Evolutionary conservation across 2,888 invertebrate genomes (phyloP).

Genomic region (Noctua janthina): DNA sequence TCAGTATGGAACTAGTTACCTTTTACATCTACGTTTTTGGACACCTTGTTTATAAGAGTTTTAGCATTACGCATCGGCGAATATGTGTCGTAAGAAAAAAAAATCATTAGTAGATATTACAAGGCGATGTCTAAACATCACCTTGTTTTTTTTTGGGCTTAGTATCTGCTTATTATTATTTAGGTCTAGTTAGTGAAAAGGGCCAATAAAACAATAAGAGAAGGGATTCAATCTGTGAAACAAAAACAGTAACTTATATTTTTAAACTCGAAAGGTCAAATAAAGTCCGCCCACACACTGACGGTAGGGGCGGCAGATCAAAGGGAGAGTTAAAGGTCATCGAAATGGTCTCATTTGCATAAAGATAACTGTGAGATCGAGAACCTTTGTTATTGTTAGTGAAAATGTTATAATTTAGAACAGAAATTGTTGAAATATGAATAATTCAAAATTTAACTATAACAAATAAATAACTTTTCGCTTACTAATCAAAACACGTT

Average conservation of each 20-base stretch:
- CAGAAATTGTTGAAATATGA: not conserved
- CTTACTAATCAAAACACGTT: no score
- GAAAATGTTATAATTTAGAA: not conserved
- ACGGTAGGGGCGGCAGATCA: slow-evolving; percentile 33
- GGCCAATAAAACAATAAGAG: slow-evolving; percentile 14
- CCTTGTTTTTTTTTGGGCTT: not conserved
- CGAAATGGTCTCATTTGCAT: slow-evolving; percentile 43
- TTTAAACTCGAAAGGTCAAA: slow-evolving; percentile 52
- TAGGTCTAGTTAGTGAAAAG: not conserved
- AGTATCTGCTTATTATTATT: not conserved
- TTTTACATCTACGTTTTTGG: no score
- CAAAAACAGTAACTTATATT: slow-evolving; percentile 35
- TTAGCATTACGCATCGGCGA: no score
- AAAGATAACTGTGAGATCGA: slow-evolving; percentile 33
- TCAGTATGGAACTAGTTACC: no score
- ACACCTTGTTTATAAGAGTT: no score
- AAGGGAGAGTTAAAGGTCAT: slow-evolving; percentile 49
- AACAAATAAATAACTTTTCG: no score
- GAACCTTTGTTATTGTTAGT: slow-evolving; percentile 21
- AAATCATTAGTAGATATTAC: no score
- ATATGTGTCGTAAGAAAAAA: no score
- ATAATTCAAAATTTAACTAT: not conserved
- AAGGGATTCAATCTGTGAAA: not conserved
- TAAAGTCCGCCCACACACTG: slow-evolving; percentile 33
- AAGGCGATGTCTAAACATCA: no score